phyloP scores from a whole-genome alignment of 1,140 invertebrate genomes.

The Drosophila varians region DNA sequence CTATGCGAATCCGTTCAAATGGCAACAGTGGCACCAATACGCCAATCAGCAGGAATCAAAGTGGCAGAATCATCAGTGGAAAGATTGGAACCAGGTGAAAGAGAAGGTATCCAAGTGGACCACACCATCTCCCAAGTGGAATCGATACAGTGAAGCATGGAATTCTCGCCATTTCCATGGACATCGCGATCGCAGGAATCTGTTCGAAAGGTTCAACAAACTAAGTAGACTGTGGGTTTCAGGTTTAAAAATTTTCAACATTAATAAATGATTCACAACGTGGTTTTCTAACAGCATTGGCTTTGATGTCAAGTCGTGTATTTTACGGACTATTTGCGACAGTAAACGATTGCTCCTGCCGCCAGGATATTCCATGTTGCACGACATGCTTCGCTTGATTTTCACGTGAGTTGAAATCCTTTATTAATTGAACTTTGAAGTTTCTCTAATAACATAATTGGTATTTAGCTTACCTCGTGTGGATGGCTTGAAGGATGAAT shows the following conservation, averaged over 20 bases:
- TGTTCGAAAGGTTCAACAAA: constrained; percentile 61
- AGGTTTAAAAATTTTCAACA: neutral
- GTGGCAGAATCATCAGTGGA: constrained; percentile 19
- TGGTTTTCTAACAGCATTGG: constrained; percentile 41
- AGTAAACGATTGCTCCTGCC: constrained; percentile 67
- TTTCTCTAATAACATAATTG: neutral
- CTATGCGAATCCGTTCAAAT: constrained; percentile 48
- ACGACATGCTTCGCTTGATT: constrained; percentile 69
- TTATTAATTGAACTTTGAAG: neutral
- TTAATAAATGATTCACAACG: neutral
- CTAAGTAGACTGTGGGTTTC: constrained; percentile 57
- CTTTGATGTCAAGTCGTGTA: constrained; percentile 72
- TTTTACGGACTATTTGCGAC: constrained; percentile 70
- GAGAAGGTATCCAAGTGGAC: constrained; percentile 51
- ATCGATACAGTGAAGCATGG: neutral
- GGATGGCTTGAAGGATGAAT: constrained; percentile 69
- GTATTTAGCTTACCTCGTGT: constrained; percentile 59
- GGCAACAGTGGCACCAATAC: constrained; percentile 54
- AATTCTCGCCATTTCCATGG: constrained; percentile 42
- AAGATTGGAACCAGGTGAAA: neutral
- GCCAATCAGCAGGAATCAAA: constrained; percentile 18
- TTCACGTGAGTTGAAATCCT: constrained; percentile 77
- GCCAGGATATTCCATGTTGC: constrained; percentile 75
- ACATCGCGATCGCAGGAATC: constrained; percentile 66
- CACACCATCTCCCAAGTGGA: constrained; percentile 19